These are phyloP conservation scores for Drosophila subquinaria DNA, from an alignment of 2,888 invertebrate genomes.

Conservation along the genomic window DNA sequence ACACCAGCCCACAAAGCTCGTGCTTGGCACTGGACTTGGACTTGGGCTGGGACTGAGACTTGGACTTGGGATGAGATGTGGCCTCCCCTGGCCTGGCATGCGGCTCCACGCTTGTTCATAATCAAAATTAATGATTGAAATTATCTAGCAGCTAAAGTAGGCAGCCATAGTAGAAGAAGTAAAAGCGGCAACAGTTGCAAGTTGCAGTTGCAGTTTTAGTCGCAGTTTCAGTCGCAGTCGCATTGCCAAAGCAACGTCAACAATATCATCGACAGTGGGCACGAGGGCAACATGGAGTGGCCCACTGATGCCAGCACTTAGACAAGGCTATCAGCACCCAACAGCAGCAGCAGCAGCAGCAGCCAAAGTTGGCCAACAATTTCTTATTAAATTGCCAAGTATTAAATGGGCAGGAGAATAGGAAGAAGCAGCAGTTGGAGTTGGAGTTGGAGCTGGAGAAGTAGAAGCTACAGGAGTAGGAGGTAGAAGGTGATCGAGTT, in stretches of 20 bases:
- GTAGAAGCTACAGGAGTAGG: not conserved
- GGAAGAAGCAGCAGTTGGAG: constrained; percentile 34
- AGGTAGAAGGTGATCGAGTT: constrained; percentile 14
- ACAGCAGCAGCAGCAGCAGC: constrained; percentile 41
- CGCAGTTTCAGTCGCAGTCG: constrained; percentile 52
- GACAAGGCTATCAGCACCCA: constrained; percentile 81
- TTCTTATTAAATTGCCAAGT: constrained; percentile 83
- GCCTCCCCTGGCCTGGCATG: constrained; percentile 37
- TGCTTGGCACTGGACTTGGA: constrained; percentile 50
- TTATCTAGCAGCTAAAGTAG: constrained; percentile 82
- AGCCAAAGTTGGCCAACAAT: constrained; percentile 79
- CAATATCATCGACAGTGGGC: constrained; percentile 61
- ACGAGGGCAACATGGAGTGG: constrained; percentile 26
- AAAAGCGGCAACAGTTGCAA: constrained; percentile 15
- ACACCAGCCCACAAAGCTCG: constrained; percentile 53
- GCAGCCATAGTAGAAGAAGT: constrained; percentile 39
- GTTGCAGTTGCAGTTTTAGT: constrained; percentile 40
- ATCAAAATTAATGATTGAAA: constrained; percentile 84
- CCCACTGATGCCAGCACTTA: constrained; percentile 80
- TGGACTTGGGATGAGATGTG: constrained; percentile 1
- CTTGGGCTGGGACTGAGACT: constrained; percentile 16
- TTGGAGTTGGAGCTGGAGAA: not conserved
- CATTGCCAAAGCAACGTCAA: constrained; percentile 59
- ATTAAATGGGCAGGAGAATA: constrained; percentile 77
- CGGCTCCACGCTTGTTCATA: constrained; percentile 75